Percentiles rank a stretch among this genome's conserved stretches.
These are phyloP conservation scores for Torymus auratus DNA, from an alignment of 2,888 invertebrate genomes.

Conservation along the genomic window DNA sequence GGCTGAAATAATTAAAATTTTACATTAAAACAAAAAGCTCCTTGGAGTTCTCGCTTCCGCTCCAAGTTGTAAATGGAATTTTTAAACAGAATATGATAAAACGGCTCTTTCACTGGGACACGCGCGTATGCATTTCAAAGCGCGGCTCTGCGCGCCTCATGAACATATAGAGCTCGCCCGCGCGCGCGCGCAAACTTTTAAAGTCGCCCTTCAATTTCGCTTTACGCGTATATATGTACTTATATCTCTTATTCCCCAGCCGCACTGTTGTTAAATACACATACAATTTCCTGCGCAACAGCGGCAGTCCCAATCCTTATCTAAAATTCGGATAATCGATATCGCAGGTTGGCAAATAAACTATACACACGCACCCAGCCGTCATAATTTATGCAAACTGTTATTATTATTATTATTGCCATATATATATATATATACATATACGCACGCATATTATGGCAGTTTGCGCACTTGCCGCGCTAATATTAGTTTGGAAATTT, in stretches of 20 bases:
- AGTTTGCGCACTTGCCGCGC: no score
- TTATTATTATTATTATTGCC: no score
- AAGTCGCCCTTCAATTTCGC: slow-evolving; percentile 32
- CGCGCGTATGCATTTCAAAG: slow-evolving; percentile 36
- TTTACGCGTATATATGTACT: slow-evolving; percentile 6
- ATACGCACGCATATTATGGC: no score
- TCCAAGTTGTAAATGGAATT: slow-evolving; percentile 51
- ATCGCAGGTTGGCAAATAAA: no score
- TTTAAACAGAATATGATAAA: slow-evolving; percentile 50
- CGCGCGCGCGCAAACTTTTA: slow-evolving; percentile 17
- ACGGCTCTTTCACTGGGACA: slow-evolving; percentile 25
- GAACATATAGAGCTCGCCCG: not conserved
- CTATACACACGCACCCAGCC: no score
- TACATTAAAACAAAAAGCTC: slow-evolving; percentile 38
- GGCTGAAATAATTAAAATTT: slow-evolving; percentile 37
- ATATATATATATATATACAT: no score
- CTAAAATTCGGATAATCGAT: no score
- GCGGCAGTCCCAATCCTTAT: no score
- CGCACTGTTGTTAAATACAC: no score
- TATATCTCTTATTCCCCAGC: slow-evolving; percentile 17
- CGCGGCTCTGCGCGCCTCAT: not conserved
- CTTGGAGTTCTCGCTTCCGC: slow-evolving; percentile 3
- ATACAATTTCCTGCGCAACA: no score
- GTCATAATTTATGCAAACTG: no score
- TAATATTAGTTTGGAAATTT: no score